A percentile compares a stretch with the other conserved stretches of the same genome.
phyloP scores from a whole-genome alignment of 2,797 vertebrate genomes.

The Melanotaenia pygmaea region DNA sequence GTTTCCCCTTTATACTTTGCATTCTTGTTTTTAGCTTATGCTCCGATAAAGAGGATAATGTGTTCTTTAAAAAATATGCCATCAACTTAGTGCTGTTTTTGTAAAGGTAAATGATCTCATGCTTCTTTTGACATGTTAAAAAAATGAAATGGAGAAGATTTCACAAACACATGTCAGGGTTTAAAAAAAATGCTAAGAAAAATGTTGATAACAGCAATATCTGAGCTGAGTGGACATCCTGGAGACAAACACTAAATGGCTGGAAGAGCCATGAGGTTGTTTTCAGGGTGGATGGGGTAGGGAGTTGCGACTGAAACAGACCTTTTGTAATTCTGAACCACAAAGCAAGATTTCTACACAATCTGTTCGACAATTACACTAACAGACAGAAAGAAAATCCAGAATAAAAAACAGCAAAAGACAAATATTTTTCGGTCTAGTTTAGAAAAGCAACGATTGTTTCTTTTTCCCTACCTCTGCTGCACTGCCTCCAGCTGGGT shows the following conservation, averaged over 20 bases:
- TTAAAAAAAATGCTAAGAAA: conserved; percentile 11
- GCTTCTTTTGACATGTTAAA: conserved; percentile 1
- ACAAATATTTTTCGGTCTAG: neutral
- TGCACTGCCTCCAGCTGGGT: conserved; percentile 13
- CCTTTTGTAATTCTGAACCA: conserved; percentile 26
- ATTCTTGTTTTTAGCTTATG: too few species aligned
- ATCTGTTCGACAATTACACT: neutral
- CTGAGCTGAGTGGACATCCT: conserved; percentile 28
- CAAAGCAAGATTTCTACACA: neutral
- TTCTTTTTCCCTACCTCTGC: conserved; percentile 57
- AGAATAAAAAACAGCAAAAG: fast-evolving
- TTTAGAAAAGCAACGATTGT: neutral
- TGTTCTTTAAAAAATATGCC: conserved; percentile 7
- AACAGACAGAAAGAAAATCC: neutral
- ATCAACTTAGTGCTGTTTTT: conserved; percentile 39
- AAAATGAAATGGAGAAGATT: conserved; percentile 51
- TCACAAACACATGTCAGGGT: neutral
- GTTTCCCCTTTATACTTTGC: conserved; percentile 27
- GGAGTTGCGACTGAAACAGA: conserved; percentile 40
- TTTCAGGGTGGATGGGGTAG: conserved; percentile 10
- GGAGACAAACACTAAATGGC: conserved; percentile 36
- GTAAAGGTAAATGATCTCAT: conserved; percentile 45
- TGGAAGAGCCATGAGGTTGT: conserved; percentile 10
- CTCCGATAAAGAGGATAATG: conserved; percentile 36
- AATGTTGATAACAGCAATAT: conserved; percentile 19